Evolutionary conservation across 2,113 vertebrate species (phyloP).

Genomic region (Ginglymostoma cirratum): DNA sequence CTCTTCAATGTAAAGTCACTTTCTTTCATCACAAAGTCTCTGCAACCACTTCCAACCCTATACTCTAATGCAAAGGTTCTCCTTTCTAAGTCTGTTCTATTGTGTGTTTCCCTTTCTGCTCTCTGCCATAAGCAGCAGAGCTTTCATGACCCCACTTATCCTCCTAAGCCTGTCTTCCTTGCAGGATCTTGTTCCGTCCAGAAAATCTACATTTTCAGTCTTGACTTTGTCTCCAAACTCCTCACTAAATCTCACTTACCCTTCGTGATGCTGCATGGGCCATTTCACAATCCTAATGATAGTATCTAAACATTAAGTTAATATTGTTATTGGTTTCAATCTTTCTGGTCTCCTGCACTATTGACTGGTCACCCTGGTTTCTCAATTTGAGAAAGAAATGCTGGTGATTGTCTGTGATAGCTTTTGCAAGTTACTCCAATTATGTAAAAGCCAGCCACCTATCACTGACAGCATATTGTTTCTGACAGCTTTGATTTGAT

Average conservation of each 20-base stretch:
- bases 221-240: neutral
- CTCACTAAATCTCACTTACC: neutral
- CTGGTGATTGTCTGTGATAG: neutral
- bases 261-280: neutral
- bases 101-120: neutral
- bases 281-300: neutral
- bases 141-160: neutral
- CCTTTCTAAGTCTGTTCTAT: neutral
- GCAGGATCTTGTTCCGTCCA: neutral
- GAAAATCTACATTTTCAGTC: neutral
- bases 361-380: neutral
- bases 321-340: neutral
- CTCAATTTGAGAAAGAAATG: neutral
- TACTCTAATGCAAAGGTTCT: neutral
- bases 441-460: neutral
- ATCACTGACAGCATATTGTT: neutral
- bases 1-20: neutral
- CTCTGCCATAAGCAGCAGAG: neutral
- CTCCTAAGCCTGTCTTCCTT: neutral
- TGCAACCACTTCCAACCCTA: no score
- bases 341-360: neutral
- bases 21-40: neutral
- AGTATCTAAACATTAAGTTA: neutral
- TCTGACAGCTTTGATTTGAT: constrained; percentile 23
- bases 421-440: neutral